phyloP scores from a whole-genome alignment of 2,113 vertebrate species.

The Odontophorus gujanensis region DNA sequence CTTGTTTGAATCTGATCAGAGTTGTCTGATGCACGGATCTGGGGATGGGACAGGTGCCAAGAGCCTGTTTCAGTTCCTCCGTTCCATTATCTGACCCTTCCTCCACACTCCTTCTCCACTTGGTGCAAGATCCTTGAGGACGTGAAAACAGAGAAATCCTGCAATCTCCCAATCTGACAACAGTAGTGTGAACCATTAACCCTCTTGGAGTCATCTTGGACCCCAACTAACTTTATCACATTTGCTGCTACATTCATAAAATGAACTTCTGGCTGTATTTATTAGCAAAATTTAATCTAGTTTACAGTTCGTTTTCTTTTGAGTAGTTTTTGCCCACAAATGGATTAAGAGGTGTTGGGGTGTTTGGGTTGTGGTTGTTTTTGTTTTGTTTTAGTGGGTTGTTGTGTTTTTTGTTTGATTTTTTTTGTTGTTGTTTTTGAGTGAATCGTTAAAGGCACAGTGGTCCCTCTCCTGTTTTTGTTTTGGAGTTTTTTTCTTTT shows the following conservation, averaged over 20 bases:
- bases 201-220: conserved; percentile 67
- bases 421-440: conserved; percentile 35
- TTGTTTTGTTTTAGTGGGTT: background rate
- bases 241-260: conserved; percentile 82
- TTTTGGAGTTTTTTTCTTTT: conserved; percentile 47
- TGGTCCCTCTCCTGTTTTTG: conserved; percentile 61
- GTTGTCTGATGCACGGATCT: conserved; percentile 71
- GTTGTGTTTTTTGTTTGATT: background rate
- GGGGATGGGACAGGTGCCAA: conserved; percentile 57
- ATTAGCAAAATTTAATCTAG: conserved; percentile 75
- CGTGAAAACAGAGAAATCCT: conserved; percentile 72
- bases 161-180: conserved; percentile 77
- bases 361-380: conserved; percentile 36
- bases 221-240: conserved; percentile 73
- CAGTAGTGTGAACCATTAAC: conserved; percentile 72
- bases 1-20: conserved; percentile 70
- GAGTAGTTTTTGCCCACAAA: conserved; percentile 66
- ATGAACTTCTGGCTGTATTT: conserved; percentile 79
- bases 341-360: conserved; percentile 50
- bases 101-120: conserved; percentile 69
- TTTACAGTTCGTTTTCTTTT: conserved; percentile 71
- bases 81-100: conserved; percentile 57
- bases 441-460: conserved; percentile 69
- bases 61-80: conserved; percentile 48
- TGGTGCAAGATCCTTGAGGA: conserved; percentile 77